Evolutionary conservation across 2,888 invertebrate genomes (phyloP), one percentile per base, ranked within the genome.

Genomic region (Polyploca ridens): DNA sequence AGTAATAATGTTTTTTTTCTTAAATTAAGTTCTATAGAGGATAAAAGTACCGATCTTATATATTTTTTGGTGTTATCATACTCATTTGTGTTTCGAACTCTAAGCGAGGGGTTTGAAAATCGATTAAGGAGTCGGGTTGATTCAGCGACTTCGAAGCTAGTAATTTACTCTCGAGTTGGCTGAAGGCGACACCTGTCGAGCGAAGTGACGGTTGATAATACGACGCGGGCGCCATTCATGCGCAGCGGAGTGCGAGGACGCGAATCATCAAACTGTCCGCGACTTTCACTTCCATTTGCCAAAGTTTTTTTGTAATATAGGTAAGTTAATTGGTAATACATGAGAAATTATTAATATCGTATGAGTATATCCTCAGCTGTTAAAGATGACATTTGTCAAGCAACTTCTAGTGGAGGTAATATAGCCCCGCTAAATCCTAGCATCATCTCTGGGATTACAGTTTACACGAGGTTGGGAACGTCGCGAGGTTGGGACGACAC

Each of bases 131-230:
- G 84, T 84, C 81, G 85, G 83, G 89, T 90, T 90, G 93, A 93
- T 91, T 93, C 92, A 93, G 90, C 90, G 91, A 89, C 87, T 91
- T 90, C 86, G 87, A 86, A 89, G 90, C 88, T 89, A 89, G 93
- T 93, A 94, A 93, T 93, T 93, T 93, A 91, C 93, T 92, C 89
- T 91, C 90, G 89, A 93, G 91, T 90, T 90, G 89, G 91, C 92
- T 93, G 93, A 91, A 91, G 91, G 91, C 91, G 93, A 93, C 93
- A 93, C 93, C 93, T 94, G 93, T 93, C 93, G 91, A 81, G 83
- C 84, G 82, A 90, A 90, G 89, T 93, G 93, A 93, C 90, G 90
- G 89, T 88, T 90, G 90, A 92, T 93, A 93, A 94, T 91, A 87
- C 90, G 91, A 92, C 85, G 89, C 89, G 89, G 84, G 84, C 87